Base-by-base conservation (phyloP, 1,140 invertebrate genomes). In the Brachionus asplanchnoidis region DNA sequence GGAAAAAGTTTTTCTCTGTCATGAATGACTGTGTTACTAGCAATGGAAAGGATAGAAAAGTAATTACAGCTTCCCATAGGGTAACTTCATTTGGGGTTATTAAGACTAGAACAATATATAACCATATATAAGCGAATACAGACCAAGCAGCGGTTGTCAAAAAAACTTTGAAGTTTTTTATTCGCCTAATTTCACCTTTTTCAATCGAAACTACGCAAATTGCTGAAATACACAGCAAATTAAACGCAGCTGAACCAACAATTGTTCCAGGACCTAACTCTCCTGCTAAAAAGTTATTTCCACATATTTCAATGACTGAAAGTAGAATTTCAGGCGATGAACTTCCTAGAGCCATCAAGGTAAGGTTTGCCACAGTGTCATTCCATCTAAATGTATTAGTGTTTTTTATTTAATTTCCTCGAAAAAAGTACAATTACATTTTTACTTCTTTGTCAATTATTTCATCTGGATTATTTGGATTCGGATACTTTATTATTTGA, bases 321-420 rank as follows among this genome's bases (percentile, higher is more conserved):
- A 93, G 87, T 1, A 93, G 87, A 85, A 93, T 93, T 88, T 93
- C 93, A 0, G 93, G 93, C 3, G 93, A 92, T 36, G 91, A 92
- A 6, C 92, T 92, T 5, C 92, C 93, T 3, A 93, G 87, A 8
- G 93, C 93, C 92, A 93, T 93, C 3, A 93, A 88, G 14, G 92
- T 93, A n/a, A 93, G 87, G 88, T 93, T 93, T 85, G 92, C 92
- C 11, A 93, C 92, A 0, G 93, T 93, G 86, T 93, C 92, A 86
- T 93, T 93, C 92, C 92, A 93, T 32, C 90, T 87, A 9, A 85
- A 84, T 20, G 2, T 23, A 26, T 44, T n/a, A n/a, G n/a, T n/a
- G n/a, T n/a, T n/a, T n/a, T n/a, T n/a, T n/a, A n/a, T n/a, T n/a
- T n/a, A n/a, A n/a, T n/a, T n/a, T n/a, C n/a, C n/a, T n/a, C n/a